Evolutionary conservation across 2,888 invertebrate species (phyloP).

Genomic region (Drosophila ezoana): DNA sequence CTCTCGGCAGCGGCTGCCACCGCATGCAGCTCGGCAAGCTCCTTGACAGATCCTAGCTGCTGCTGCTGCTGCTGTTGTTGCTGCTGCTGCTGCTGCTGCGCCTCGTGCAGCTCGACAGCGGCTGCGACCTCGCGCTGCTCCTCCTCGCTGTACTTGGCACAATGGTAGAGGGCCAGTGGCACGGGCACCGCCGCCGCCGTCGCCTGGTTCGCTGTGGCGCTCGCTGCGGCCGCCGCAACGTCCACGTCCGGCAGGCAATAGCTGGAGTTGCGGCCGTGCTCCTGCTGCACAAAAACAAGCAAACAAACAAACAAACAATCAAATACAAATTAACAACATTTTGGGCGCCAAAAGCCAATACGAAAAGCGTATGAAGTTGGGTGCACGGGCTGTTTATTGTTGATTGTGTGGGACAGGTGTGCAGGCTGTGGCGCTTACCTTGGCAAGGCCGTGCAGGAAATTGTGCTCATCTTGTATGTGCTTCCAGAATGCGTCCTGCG

Average conservation of each 20-base stretch:
- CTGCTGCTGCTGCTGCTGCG: conserved; percentile 55
- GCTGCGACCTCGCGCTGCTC: conserved; percentile 70
- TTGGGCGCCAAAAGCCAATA: conserved; percentile 49
- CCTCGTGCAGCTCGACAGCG: conserved; percentile 61
- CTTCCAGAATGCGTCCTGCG: conserved; percentile 83
- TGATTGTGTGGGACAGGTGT: too few species aligned
- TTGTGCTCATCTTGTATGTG: conserved; percentile 83
- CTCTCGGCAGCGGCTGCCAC: conserved; percentile 51
- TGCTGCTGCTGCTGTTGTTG: conserved; percentile 53
- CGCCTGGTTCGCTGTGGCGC: conserved; percentile 12
- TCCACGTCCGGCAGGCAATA: conserved; percentile 80
- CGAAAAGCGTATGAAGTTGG: too few species aligned
- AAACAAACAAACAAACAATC: too few species aligned
- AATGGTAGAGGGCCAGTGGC: conserved; percentile 72
- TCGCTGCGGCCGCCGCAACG: conserved; percentile 46
- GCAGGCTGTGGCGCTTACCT: conserved; percentile 56
- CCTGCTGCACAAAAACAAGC: conserved; percentile 51
- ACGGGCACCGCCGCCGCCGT: conserved; percentile 57
- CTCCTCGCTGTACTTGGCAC: conserved; percentile 73
- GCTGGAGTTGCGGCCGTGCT: conserved; percentile 71
- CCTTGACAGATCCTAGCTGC: conserved; percentile 72
- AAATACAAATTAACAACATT: conserved; percentile 10
- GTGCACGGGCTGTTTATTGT: too few species aligned
- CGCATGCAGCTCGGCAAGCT: conserved; percentile 78
- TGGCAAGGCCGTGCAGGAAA: conserved; percentile 79